Evolutionary conservation across 2,797 vertebrate genomes (phyloP), one percentile per base, ranked within the genome.

Genomic region (Chrosomus eos): DNA sequence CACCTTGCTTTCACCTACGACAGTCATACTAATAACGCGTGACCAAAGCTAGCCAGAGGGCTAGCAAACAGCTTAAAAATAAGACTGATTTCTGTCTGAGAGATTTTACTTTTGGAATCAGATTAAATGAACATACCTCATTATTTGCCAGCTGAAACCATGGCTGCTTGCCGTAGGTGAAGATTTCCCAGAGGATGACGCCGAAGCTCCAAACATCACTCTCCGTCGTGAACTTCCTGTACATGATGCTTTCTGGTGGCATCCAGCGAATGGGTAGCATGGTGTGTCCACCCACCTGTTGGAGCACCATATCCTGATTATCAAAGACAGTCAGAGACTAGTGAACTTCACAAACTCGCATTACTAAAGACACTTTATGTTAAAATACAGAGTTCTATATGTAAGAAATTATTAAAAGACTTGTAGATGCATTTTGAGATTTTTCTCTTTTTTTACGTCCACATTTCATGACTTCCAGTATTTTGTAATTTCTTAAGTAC

Each of bases 241-340:
- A 89, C 88, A 90, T 90, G 77, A 99, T 99, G 94, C 97, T 99
- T 89, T 99, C 98, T 0, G 98, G 98, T 4, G 98, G 97, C 98
- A 99, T 99, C 98, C 98, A 99, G 45, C 98, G 98, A 76, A 99
- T 99, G 38, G 98, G 98, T 87, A 99, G 95, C 98, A 99, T 99
- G 80, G 97, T 99, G 89, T 99, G 98, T 90, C 98, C 98, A 90
- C 98, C 98, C 70, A 99, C 98, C 89, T 90, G 64, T 71, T 21
- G 10, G 10, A 45, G 5, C 10, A 40, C 8, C 64, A 71, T 23
- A 76, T 18, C 1, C n/a, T 60, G 33, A 77, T 40, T 26, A 60
- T 77, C n/a, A 77, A 60, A 6, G 31, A 36, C 48, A 33, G 19
- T 75, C 21, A 55, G 33, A 21, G 51, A 36, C 48, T 36, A 23